phyloP scores from a whole-genome alignment of 1,140 invertebrate genomes.

The Drosophila asahinai region DNA sequence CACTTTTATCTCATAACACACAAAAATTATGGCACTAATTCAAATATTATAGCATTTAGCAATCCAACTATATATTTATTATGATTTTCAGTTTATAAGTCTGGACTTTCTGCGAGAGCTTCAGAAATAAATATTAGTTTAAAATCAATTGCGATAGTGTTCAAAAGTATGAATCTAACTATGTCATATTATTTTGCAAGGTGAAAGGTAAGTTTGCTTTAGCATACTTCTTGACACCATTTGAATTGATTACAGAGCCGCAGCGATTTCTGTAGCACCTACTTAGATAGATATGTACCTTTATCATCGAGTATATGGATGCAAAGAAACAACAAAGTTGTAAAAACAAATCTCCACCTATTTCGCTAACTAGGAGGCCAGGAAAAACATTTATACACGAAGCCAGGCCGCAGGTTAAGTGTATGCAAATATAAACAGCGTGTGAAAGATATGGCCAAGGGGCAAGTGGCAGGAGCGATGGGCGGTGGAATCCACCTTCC shows the following conservation, averaged over 20 bases:
- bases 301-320: background rate
- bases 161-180: background rate
- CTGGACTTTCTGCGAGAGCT: too few relatives aligned
- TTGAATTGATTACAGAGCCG: conserved; percentile 2
- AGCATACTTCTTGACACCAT: conserved; percentile 2
- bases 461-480: background rate
- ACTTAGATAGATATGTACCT: background rate
- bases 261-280: background rate
- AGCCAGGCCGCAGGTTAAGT: conserved; percentile 74
- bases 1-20: too few relatives aligned
- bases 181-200: background rate
- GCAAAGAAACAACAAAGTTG: conserved; percentile 62
- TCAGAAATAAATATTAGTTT: too few relatives aligned
- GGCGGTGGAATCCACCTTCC: conserved; percentile 18
- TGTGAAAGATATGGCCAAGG: conserved; percentile 60
- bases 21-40: too few relatives aligned
- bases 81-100: conserved; percentile 51
- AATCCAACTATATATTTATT: too few relatives aligned
- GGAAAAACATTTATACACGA: conserved; percentile 55
- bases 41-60: too few relatives aligned
- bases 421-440: conserved; percentile 81
- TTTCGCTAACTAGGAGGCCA: conserved; percentile 37
- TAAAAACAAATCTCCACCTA: conserved; percentile 70
- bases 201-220: background rate
- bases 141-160: too few relatives aligned